Conservation (phyloP, 2,113 vertebrate species). For the Corythornis vintsioides region DNA sequence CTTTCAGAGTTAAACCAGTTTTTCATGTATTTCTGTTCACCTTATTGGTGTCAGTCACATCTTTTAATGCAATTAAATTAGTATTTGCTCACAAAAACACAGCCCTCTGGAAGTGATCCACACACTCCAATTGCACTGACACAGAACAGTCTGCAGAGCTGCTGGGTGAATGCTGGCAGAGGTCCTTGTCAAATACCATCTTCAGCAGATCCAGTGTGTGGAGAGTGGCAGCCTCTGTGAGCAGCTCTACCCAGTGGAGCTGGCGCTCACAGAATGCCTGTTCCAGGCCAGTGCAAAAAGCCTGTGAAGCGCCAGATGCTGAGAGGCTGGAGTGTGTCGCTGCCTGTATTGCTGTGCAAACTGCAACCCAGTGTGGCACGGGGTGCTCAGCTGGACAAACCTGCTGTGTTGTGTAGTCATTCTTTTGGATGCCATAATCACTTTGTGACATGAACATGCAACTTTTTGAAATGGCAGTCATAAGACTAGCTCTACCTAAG, state of each 20-base stretch:
- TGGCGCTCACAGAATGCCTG: neutral
- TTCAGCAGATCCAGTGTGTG: neutral
- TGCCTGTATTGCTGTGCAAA: neutral
- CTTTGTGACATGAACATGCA: neutral
- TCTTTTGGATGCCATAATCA: neutral
- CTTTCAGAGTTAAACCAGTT: neutral
- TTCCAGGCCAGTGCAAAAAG: neutral
- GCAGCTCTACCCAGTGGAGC: neutral
- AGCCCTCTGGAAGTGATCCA: neutral
- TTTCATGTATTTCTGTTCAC: neutral
- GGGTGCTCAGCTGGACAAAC: neutral
- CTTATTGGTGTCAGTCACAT: neutral
- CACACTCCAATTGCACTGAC: conserved; percentile 12
- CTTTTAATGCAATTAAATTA: neutral
- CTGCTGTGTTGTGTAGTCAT: neutral
- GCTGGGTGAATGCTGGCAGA: conserved; percentile 32
- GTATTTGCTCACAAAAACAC: neutral
- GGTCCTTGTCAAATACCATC: conserved; percentile 9
- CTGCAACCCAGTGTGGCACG: rapidly evolving
- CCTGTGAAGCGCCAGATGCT: neutral
- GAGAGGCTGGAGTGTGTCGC: neutral
- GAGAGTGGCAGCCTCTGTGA: neutral
- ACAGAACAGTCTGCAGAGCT: neutral
- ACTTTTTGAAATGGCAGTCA: neutral
- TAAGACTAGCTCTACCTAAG: neutral